These are phyloP conservation scores for Rhagoletis pomonella DNA, from an alignment of 1,140 invertebrate species.

Conservation along the genomic window DNA sequence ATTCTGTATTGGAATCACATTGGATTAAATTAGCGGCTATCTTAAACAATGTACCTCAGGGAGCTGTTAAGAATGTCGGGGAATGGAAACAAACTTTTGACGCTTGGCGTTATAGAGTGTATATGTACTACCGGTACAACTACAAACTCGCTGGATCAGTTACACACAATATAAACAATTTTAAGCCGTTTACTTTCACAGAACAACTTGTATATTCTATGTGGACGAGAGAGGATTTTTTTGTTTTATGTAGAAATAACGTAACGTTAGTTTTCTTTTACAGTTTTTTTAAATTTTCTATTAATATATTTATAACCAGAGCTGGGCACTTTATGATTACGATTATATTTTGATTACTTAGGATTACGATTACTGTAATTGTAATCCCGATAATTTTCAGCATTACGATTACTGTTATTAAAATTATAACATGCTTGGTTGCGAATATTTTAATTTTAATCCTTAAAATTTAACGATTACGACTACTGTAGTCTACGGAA, in stretches of 20 bases:
- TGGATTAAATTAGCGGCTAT: conserved; percentile 68
- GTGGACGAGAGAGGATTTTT: conserved; percentile 64
- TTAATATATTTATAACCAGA: no score
- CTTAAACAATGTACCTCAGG: conserved; percentile 69
- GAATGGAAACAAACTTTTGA: conserved; percentile 72
- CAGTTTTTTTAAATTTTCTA: no score
- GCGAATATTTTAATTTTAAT: no score
- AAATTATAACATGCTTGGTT: no score
- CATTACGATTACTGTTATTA: no score
- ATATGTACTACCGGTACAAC: conserved; percentile 72
- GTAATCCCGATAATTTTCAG: conserved; percentile 2
- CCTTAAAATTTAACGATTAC: no score
- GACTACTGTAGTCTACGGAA: no score
- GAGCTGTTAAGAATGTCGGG: conserved; percentile 71
- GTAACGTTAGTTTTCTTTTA: no score
- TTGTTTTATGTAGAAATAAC: no score
- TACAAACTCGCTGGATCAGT: conserved; percentile 70
- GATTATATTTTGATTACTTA: no score
- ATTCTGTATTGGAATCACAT: conserved; percentile 67
- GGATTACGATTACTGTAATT: no score
- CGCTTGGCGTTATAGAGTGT: conserved; percentile 71
- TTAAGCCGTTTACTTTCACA: conserved; percentile 69
- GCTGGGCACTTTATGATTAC: no score
- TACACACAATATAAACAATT: conserved; percentile 69
- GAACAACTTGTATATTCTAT: conserved; percentile 71